Conservation (phyloP, 2,113 vertebrate genomes). For the Ranitomeya imitator region DNA sequence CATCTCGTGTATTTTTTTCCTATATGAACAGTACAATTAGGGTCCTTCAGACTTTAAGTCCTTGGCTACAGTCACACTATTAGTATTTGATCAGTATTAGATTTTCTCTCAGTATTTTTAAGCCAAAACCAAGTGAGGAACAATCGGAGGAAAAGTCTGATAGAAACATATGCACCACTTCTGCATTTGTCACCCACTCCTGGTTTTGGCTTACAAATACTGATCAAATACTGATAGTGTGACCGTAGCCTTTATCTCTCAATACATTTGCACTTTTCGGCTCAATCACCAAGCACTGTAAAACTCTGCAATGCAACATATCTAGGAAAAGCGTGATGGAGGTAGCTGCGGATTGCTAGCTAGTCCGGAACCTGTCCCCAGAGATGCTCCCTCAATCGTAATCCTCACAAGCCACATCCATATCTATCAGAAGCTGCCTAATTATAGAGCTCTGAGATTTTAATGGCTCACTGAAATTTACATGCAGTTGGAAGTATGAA, state of each 20-base stretch:
- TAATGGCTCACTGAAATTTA: conserved; percentile 80
- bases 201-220: no score
- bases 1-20: background rate
- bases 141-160: no score
- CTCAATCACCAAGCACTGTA: conserved; percentile 29
- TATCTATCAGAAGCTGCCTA: conserved; percentile 77
- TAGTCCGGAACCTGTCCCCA: conserved; percentile 62
- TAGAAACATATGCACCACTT: no score
- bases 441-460: conserved; percentile 78
- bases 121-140: no score
- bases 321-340: conserved; percentile 54
- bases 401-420: conserved; percentile 70
- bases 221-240: no score
- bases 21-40: conserved; percentile 2
- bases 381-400: conserved; percentile 63
- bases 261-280: conserved; percentile 3
- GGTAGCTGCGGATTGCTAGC: conserved; percentile 60
- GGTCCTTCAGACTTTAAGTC: background rate
- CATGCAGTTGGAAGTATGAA: conserved; percentile 75
- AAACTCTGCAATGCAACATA: conserved; percentile 55
- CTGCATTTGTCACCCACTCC: no score
- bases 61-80: no score
- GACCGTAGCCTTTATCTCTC: background rate
- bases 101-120: no score
- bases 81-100: no score